phyloP scores from a whole-genome alignment of 2,888 invertebrate genomes.

The Melieria picta region DNA sequence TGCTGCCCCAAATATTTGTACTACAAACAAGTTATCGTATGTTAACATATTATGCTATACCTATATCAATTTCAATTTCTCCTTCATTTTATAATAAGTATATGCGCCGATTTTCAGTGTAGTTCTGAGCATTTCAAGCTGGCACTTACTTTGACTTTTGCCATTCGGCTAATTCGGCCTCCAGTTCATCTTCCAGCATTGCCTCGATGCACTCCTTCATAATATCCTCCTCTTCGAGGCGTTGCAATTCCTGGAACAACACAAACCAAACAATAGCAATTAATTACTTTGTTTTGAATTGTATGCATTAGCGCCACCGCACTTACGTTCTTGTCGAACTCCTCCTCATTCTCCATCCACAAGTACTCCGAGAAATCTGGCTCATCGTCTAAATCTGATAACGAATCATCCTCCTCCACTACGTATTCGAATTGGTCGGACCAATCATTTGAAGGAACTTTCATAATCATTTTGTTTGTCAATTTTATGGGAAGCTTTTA shows the following conservation, averaged over 20 bases:
- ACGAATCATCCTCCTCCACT: conserved; percentile 61
- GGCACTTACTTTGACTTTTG: conserved; percentile 58
- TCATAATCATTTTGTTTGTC: conserved; percentile 59
- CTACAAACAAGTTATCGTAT: no score
- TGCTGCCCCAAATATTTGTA: no score
- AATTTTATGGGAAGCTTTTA: conserved; percentile 23
- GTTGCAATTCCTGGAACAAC: conserved; percentile 78
- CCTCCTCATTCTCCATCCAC: conserved; percentile 96
- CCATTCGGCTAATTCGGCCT: conserved; percentile 67
- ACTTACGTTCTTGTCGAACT: conserved; percentile 87
- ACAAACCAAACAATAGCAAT: not conserved
- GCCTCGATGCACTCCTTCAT: conserved; percentile 90
- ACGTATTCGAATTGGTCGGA: conserved; percentile 61
- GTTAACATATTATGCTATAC: no score
- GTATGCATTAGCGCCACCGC: not conserved
- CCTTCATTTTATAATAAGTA: no score
- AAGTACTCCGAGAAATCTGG: conserved; percentile 87
- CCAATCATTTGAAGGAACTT: conserved; percentile 64
- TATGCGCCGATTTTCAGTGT: no score
- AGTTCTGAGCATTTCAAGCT: not conserved
- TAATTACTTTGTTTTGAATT: not conserved
- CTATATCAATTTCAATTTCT: no score
- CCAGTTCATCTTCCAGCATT: conserved; percentile 80
- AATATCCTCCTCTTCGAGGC: conserved; percentile 85
- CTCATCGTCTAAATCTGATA: conserved; percentile 61